phyloP scores from a whole-genome alignment of 2,888 invertebrate species.

The Hedya salicella region DNA sequence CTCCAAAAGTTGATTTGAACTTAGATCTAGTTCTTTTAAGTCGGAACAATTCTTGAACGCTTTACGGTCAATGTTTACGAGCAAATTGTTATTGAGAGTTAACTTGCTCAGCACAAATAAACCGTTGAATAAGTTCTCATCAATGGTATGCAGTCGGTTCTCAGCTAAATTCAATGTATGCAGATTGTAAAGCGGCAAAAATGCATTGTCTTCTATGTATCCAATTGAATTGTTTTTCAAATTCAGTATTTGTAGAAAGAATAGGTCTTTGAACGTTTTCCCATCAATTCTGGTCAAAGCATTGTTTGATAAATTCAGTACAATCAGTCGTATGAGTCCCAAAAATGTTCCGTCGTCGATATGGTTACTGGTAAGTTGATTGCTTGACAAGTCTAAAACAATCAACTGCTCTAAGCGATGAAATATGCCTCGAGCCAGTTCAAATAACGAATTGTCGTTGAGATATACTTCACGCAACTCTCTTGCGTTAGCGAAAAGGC shows the following conservation, averaged over 20 bases:
- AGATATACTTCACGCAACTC: conserved; percentile 93
- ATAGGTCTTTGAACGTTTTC: conserved; percentile 93
- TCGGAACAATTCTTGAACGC: conserved; percentile 95
- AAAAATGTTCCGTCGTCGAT: conserved; percentile 94
- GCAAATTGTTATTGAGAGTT: conserved; percentile 93
- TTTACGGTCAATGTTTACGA: conserved; percentile 90
- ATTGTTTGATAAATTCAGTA: conserved; percentile 94
- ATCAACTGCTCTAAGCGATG: conserved; percentile 93
- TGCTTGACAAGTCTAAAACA: conserved; percentile 93
- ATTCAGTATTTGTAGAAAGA: conserved; percentile 93
- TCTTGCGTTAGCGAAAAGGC: conserved; percentile 91
- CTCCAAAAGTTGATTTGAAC: conserved; percentile 92
- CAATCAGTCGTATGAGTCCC: conserved; percentile 92
- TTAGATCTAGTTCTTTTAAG: conserved; percentile 94
- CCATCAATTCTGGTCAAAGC: conserved; percentile 93
- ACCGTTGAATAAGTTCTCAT: conserved; percentile 92
- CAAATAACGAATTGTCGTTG: conserved; percentile 93
- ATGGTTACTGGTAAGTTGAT: conserved; percentile 93
- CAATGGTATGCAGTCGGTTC: conserved; percentile 92
- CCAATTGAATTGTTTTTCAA: conserved; percentile 94
- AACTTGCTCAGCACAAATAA: conserved; percentile 93
- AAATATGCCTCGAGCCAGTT: conserved; percentile 92
- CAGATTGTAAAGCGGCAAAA: conserved; percentile 94
- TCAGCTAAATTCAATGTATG: conserved; percentile 95
- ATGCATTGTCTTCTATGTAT: conserved; percentile 95